A percentile compares a stretch with the other conserved stretches of the same genome.
phyloP scores from a whole-genome alignment of 2,888 invertebrate genomes.

The Tenodera sinensis region DNA sequence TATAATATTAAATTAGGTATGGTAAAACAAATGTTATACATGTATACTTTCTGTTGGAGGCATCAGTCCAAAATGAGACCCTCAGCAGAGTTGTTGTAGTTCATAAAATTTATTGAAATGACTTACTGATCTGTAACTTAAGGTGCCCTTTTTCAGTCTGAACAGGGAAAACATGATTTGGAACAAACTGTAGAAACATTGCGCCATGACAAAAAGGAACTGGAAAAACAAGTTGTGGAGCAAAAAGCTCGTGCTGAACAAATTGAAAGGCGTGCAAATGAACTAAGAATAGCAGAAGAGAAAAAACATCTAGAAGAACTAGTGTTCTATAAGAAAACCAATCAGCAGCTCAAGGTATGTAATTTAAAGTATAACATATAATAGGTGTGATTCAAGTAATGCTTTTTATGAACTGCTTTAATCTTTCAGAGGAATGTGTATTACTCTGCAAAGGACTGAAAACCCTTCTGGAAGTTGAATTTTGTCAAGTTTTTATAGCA shows the following conservation, averaged over 20 bases:
- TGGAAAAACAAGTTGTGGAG: conserved; percentile 59
- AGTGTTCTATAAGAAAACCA: conserved; percentile 87
- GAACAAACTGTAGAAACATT: conserved; percentile 70
- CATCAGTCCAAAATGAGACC: background rate
- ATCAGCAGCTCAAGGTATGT: conserved; percentile 82
- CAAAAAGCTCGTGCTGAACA: conserved; percentile 74
- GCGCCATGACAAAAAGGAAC: conserved; percentile 60
- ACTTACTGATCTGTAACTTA: background rate
- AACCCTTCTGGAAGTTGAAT: too few relatives aligned
- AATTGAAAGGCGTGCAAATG: conserved; percentile 74
- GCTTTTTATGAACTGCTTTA: too few relatives aligned
- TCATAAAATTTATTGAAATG: background rate
- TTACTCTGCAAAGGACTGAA: too few relatives aligned
- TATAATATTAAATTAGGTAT: too few relatives aligned
- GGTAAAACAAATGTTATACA: too few relatives aligned
- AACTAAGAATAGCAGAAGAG: conserved; percentile 83
- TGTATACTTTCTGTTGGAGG: background rate
- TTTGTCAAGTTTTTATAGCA: too few relatives aligned
- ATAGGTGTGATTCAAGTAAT: too few relatives aligned
- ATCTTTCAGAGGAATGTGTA: too few relatives aligned
- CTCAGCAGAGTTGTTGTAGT: background rate
- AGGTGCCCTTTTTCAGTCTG: conserved; percentile 55
- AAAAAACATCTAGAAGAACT: conserved; percentile 91
- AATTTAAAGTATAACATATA: background rate
- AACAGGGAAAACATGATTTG: conserved; percentile 82